Conservation (phyloP, 2,888 invertebrate species). For the Chalcosyrphus nemorum region DNA sequence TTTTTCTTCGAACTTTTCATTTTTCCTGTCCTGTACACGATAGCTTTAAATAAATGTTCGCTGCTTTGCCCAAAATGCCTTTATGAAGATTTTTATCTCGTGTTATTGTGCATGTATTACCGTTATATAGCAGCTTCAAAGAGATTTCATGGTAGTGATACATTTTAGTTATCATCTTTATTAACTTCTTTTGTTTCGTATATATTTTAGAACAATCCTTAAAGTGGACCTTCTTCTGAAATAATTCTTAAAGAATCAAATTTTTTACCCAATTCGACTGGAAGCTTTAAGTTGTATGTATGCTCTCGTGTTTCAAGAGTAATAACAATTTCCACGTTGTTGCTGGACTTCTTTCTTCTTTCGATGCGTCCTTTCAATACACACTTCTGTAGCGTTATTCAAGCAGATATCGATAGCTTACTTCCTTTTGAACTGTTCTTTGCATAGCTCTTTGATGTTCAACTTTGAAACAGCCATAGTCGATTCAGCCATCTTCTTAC, state of each 20-base stretch:
- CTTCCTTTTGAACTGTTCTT: neutral
- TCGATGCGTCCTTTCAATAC: neutral
- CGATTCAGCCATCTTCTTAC: neutral
- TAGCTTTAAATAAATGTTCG: neutral
- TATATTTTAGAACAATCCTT: too few species aligned
- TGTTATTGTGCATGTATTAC: neutral
- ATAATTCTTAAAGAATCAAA: neutral
- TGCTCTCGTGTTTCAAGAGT: neutral
- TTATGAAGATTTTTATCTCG: neutral
- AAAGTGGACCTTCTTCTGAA: too few species aligned
- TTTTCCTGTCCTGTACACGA: neutral
- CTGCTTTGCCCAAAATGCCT: neutral
- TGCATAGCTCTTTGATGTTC: neutral
- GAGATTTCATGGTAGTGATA: neutral
- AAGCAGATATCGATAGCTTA: neutral
- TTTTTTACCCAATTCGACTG: neutral
- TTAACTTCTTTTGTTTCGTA: neutral
- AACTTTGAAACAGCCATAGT: neutral
- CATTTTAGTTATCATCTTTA: neutral
- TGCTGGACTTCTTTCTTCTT: neutral
- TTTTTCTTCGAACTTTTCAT: neutral
- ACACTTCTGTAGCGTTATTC: neutral
- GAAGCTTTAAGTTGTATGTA: neutral
- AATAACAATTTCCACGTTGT: neutral
- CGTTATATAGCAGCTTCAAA: conserved; percentile 10